Base-by-base conservation (phyloP, 2,888 invertebrate genomes). In the Drosophila vallismaia region DNA sequence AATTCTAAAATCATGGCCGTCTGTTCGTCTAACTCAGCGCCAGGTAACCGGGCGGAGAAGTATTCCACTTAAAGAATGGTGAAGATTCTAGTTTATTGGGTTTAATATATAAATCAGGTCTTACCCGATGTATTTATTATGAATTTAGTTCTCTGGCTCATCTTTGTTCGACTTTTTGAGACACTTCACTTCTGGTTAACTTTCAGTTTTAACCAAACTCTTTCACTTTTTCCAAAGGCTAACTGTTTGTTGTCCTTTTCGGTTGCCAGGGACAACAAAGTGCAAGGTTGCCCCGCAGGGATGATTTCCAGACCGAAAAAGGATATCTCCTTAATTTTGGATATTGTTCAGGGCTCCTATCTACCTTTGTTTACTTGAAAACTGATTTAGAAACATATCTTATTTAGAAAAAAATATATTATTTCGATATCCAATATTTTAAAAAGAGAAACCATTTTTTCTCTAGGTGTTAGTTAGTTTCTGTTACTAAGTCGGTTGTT, bases 1-100 rank as follows among this genome's bases (percentile, higher is more conserved):
- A 93, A 93, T 75, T 92, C 92, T 73, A 91, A 89, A 69, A 93
- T 86, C 70, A 91, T 84, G 63, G 88, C 77, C 91, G 92, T 77
- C 86, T 89, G 77, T 90, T 86, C 87, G 76, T 89, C 85, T 77
- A 86, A 69, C 52, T 86, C 79, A 75, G 89, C 77, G 62, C 91
- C 74, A 42, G 83, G 88, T 64, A 80, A 77, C 50, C 80, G 83
- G 59, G 84, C 88, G 66, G 82, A 88, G 75, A 92, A 92, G 76
- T 90, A 92, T 72, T 91, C 91, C 73, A 89, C 91, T 92, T 3
- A 10, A 4, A 14, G 12, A 9, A 12, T 12, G 7, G 31, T 33
- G 3, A 24, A 24, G 26, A 7, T 19, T 28, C 8, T 48, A 12
- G 14, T 4, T 4, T 28, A 6, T n/a, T n/a, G 36, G 12, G n/a